Evolutionary conservation across 2,113 vertebrate species (phyloP), one percentile per base, ranked within the genome.

Genomic region (Neodon shergylaensis): DNA sequence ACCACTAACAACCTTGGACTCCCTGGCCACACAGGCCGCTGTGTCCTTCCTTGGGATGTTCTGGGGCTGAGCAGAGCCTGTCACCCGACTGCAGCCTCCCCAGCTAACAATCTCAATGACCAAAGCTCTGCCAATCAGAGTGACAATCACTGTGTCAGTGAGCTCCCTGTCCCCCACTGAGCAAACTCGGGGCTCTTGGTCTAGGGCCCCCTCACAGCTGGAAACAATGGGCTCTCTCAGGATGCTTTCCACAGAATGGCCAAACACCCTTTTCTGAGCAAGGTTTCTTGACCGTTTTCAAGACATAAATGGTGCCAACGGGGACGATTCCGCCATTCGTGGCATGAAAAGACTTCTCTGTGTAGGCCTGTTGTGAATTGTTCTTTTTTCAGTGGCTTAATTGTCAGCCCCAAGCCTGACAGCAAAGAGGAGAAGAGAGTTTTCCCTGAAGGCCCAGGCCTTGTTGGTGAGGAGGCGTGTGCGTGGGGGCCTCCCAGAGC

Each of bases 211-310:
- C 0, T 19, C 11, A 16, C n/a, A 11, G 63, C 79, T n/a, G 31
- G 85, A 52, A 94, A 97, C 97, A 97, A 95, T 47, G 90, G 33
- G 1, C 22, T 42, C 68, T 90, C 84, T 97, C 86, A 84, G 82
- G 9, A 86, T 4, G 58, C 88, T 77, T 42, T 73, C 33, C 6
- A 83, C 42, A 3, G 1, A 44, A 52, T 0, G 49, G 39, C 54
- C 11, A 21, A 74, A 81, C 72, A 11, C n/a, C 86, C 61, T 77
- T 72, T 90, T 52, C 36, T 33, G 10, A 94, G 63, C 88, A 24
- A 33, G 1, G 39, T 66, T 12, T 12, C 83, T 19, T 2, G 36
- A 44, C 70, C 77, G 2, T n/a, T 52, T 93, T 90, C 94, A 65
- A 58, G 92, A 49, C 5, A 47, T 17, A 65, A 88, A 91, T 47